Conservation (phyloP, 1,140 invertebrate genomes). For the Platorchestia sp. region DNA sequence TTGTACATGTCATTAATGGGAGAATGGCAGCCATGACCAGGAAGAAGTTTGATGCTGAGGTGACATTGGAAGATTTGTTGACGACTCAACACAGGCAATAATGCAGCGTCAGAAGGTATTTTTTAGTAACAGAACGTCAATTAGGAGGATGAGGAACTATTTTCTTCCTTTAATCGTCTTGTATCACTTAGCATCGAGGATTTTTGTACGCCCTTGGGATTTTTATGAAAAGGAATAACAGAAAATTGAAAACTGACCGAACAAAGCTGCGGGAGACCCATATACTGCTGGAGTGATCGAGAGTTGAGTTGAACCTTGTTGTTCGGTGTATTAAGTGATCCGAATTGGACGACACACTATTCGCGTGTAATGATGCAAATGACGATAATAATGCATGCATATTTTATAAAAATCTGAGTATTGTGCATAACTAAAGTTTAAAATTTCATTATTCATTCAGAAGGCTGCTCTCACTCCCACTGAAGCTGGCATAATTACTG, state of each 20-base stretch:
- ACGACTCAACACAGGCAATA: neutral
- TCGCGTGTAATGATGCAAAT: neutral
- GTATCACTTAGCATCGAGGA: neutral
- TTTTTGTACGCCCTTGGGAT: neutral
- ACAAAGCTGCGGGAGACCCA: neutral
- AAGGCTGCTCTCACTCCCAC: no score
- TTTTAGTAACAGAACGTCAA: neutral
- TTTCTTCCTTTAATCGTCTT: neutral
- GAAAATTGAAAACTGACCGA: neutral
- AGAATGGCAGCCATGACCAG: neutral
- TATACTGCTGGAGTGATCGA: neutral
- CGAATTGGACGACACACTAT: neutral
- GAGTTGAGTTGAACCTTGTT: neutral
- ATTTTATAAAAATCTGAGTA: no score
- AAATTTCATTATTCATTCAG: no score
- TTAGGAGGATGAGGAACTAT: slow-evolving; percentile 37
- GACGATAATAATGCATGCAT: neutral
- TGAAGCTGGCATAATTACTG: no score
- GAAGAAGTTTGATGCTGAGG: neutral
- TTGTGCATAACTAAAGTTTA: no score
- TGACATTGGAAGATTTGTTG: neutral
- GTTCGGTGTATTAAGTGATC: neutral
- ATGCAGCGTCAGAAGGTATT: neutral
- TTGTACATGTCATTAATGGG: neutral
- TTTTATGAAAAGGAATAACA: neutral